phyloP scores from a whole-genome alignment of 64 coral and sea anemone species.

The Platygyra sinensis region DNA sequence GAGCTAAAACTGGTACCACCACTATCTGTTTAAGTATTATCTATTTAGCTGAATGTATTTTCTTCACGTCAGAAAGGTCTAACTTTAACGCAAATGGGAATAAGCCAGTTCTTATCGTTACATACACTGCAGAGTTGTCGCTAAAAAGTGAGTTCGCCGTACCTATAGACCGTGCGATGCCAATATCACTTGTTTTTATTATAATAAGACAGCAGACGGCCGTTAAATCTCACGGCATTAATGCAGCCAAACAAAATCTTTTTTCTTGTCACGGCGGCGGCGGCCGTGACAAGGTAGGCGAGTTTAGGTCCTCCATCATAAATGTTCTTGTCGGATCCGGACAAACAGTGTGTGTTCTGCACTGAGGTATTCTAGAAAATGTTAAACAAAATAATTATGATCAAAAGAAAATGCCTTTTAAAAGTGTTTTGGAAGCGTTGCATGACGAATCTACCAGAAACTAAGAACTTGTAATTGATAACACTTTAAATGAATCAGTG shows the following conservation, averaged over 20 bases:
- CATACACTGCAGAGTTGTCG: background rate
- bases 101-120: background rate
- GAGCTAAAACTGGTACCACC: too few species aligned
- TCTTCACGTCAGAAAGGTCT: too few species aligned
- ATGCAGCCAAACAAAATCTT: slow-evolving; percentile 92
- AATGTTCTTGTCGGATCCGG: slow-evolving; percentile 65
- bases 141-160: background rate
- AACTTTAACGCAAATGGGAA: too few species aligned
- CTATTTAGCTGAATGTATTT: too few species aligned
- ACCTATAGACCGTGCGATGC: slow-evolving; percentile 45
- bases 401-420: too few species aligned
- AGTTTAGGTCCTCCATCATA: slow-evolving; percentile 59
- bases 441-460: background rate
- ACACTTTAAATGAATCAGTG: too few species aligned
- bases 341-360: slow-evolving; percentile 56
- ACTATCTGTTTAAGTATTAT: too few species aligned
- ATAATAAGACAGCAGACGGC: slow-evolving; percentile 48
- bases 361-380: slow-evolving; percentile 43
- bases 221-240: slow-evolving; percentile 79
- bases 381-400: background rate
- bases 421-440: background rate
- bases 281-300: background rate
- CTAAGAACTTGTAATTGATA: too few species aligned
- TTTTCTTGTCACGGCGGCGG: slow-evolving; percentile 34
- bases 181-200: slow-evolving; percentile 44